Percentiles rank a stretch among this genome's conserved stretches.
phyloP scores from a whole-genome alignment of 2,888 invertebrate species.

The Mechanitis mazaeus region DNA sequence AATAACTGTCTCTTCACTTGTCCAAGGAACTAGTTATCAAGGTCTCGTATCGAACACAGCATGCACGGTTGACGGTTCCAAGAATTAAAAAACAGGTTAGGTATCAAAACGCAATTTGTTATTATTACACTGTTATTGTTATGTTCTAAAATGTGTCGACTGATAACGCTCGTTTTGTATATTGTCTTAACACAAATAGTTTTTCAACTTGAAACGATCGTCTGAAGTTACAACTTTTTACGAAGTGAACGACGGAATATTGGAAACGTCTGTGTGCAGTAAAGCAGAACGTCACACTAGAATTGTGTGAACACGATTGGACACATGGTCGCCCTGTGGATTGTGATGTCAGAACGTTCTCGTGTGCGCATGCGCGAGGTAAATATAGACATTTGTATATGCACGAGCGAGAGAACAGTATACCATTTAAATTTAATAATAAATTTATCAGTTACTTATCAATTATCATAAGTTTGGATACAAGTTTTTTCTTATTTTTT shows the following conservation, averaged over 20 bases:
- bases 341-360: neutral
- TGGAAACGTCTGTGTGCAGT: slow-evolving; percentile 45
- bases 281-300: slow-evolving; percentile 49
- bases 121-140: slow-evolving; percentile 24
- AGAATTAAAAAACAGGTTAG: slow-evolving; percentile 63
- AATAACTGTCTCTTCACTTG: slow-evolving; percentile 71
- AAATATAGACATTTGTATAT: slow-evolving; percentile 32
- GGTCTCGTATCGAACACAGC: slow-evolving; percentile 70
- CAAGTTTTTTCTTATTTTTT: too few relatives aligned
- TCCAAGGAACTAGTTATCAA: slow-evolving; percentile 76
- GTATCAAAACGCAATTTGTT: slow-evolving; percentile 44
- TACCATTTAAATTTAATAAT: too few relatives aligned
- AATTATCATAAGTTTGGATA: neutral
- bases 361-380: slow-evolving; percentile 1
- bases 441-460: slow-evolving; percentile 1
- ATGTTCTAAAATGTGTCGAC: slow-evolving; percentile 30
- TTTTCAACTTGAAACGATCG: slow-evolving; percentile 26
- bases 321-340: slow-evolving; percentile 42
- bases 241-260: slow-evolving; percentile 49
- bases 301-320: slow-evolving; percentile 52
- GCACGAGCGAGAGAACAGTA: slow-evolving; percentile 37
- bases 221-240: slow-evolving; percentile 39
- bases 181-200: slow-evolving; percentile 16
- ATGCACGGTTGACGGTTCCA: slow-evolving; percentile 68
- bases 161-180: slow-evolving; percentile 18